phyloP scores from a whole-genome alignment of 1,140 invertebrate species.

The Pinna nobilis region DNA sequence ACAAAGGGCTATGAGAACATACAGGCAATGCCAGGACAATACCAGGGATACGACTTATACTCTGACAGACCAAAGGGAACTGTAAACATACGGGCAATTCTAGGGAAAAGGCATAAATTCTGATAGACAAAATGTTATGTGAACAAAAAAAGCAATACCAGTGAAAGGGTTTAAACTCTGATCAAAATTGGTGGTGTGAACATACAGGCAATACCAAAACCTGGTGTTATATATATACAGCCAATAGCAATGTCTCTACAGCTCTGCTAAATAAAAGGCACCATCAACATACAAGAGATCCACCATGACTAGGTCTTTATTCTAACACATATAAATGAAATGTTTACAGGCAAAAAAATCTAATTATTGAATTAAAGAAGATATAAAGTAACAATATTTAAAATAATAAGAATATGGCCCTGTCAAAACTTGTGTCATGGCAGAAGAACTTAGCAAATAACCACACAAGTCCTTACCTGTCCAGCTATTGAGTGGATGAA shows the following conservation, averaged over 20 bases:
- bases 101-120: constrained; percentile 90
- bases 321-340: not conserved
- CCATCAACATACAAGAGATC: not conserved
- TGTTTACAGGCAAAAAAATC: not conserved
- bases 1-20: too few species aligned
- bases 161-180: not conserved
- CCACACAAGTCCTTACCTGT: constrained; percentile 79
- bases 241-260: not conserved
- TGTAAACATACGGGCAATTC: constrained; percentile 87
- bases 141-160: not conserved
- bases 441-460: not conserved
- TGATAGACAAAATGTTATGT: constrained; percentile 75
- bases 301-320: not conserved
- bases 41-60: too few species aligned
- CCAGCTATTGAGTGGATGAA: constrained; percentile 87
- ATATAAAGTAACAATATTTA: not conserved
- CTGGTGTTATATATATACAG: not conserved
- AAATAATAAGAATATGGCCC: not conserved
- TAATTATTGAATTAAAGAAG: too few species aligned
- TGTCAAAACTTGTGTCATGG: not conserved
- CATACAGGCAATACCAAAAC: not conserved
- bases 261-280: not conserved
- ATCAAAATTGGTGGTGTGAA: not conserved
- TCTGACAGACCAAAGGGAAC: too few species aligned
- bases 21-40: too few species aligned